phyloP scores from a whole-genome alignment of 2,888 invertebrate genomes.

The Cryptus viduatorius region DNA sequence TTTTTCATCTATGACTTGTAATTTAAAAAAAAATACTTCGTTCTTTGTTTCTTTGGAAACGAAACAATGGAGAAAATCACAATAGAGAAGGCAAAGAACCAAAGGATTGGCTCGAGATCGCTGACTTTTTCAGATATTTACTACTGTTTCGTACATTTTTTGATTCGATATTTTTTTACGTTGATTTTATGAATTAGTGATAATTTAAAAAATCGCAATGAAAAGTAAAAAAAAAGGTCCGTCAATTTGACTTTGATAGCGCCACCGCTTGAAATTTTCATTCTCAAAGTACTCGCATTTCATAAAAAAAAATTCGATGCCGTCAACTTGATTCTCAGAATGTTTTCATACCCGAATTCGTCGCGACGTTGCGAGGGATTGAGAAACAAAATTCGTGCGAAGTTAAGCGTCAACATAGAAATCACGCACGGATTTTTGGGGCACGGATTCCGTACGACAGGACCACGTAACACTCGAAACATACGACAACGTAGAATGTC shows the following conservation, averaged over 20 bases:
- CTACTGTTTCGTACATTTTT: too few relatives aligned
- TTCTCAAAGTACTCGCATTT: neutral
- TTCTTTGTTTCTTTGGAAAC: neutral
- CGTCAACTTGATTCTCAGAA: neutral
- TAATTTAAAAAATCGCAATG: too few relatives aligned
- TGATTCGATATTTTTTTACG: too few relatives aligned
- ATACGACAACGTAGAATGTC: conserved; percentile 32
- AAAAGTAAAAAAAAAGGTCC: too few relatives aligned
- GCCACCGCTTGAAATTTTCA: neutral
- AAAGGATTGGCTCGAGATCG: too few relatives aligned
- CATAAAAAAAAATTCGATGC: neutral
- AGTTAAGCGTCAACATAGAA: conserved; percentile 41
- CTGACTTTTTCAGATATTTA: too few relatives aligned
- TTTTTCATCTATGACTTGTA: neutral
- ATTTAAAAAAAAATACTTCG: neutral
- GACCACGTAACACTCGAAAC: conserved; percentile 42
- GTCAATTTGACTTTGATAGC: too few relatives aligned
- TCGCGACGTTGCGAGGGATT: conserved; percentile 2
- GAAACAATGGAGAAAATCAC: neutral
- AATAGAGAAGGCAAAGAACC: too few relatives aligned
- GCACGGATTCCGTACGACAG: conserved; percentile 47
- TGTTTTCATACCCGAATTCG: neutral
- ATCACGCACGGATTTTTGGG: conserved; percentile 40
- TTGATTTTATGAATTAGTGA: too few relatives aligned
- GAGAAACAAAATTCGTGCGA: conserved; percentile 23